Percentiles rank a stretch among this genome's conserved stretches.
Conservation (phyloP, 1,140 invertebrate species). For the Carcinoscorpius rotundicauda region DNA sequence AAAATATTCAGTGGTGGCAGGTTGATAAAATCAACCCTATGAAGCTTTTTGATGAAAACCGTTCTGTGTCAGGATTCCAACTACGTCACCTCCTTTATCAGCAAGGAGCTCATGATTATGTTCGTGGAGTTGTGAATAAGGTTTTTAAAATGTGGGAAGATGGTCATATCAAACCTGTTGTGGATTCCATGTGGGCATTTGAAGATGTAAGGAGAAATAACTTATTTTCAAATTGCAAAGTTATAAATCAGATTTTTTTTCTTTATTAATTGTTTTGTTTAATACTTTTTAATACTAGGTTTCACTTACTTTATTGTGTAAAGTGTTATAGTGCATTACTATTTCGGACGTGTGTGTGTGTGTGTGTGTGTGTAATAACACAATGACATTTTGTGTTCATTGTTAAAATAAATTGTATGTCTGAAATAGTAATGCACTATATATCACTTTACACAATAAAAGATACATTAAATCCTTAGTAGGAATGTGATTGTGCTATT, state of each 20-base stretch:
- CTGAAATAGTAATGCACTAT: too few species aligned
- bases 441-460: too few species aligned
- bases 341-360: not conserved
- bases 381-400: too few species aligned
- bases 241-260: not conserved
- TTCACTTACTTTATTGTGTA: not conserved
- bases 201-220: constrained; percentile 36
- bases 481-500: too few species aligned
- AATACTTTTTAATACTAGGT: not conserved
- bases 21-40: constrained; percentile 80
- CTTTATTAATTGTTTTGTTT: not conserved
- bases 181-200: constrained; percentile 73
- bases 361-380: not conserved
- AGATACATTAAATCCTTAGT: too few species aligned
- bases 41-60: constrained; percentile 81
- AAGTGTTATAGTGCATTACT: not conserved
- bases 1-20: constrained; percentile 60
- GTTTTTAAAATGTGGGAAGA: constrained; percentile 61
- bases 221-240: not conserved
- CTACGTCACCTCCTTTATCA: constrained; percentile 69
- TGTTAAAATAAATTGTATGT: too few species aligned
- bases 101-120: constrained; percentile 55
- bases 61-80: constrained; percentile 66
- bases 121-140: constrained; percentile 51
- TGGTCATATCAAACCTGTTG: constrained; percentile 60